These are phyloP conservation scores for Drosophila nigricruria DNA, from an alignment of 2,888 invertebrate genomes.

Conservation along the genomic window DNA sequence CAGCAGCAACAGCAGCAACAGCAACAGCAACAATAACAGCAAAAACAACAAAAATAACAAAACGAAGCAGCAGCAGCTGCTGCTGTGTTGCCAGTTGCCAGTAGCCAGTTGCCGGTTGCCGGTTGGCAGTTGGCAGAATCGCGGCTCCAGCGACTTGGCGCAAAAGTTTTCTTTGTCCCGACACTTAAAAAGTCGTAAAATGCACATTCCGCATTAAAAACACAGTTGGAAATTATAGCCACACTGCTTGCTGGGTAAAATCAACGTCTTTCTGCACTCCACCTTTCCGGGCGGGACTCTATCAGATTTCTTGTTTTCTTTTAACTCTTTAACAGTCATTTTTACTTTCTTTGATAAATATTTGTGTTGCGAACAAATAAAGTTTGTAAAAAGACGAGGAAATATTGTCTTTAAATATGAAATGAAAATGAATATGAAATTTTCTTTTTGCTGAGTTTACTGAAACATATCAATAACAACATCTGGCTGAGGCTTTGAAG, in stretches of 20 bases:
- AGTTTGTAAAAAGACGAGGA: not conserved
- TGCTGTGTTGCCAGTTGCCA: slow-evolving; percentile 18
- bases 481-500: too few relatives aligned
- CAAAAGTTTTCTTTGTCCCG: slow-evolving; percentile 71
- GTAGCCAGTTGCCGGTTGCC: slow-evolving; percentile 17
- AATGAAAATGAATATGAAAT: not conserved
- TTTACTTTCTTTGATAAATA: not conserved
- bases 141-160: slow-evolving; percentile 28
- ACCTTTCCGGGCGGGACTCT: slow-evolving; percentile 15
- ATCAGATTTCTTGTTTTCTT: slow-evolving; percentile 52
- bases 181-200: slow-evolving; percentile 79
- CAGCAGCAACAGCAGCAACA: slow-evolving; percentile 12
- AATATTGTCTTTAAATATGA: not conserved
- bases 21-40: slow-evolving; percentile 5
- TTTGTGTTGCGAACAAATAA: not conserved
- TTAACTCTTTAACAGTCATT: not conserved
- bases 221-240: slow-evolving; percentile 70
- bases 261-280: not conserved
- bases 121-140: slow-evolving; percentile 15
- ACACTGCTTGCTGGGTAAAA: slow-evolving; percentile 33
- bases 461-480: not conserved
- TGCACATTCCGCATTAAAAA: slow-evolving; percentile 74
- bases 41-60: slow-evolving; percentile 15
- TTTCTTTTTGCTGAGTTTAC: not conserved
- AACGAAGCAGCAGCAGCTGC: slow-evolving; percentile 13